Percentiles rank a stretch among this genome's conserved stretches.
phyloP scores from a whole-genome alignment of 2,797 vertebrate genomes.

The Phrynocephalus forsythii region DNA sequence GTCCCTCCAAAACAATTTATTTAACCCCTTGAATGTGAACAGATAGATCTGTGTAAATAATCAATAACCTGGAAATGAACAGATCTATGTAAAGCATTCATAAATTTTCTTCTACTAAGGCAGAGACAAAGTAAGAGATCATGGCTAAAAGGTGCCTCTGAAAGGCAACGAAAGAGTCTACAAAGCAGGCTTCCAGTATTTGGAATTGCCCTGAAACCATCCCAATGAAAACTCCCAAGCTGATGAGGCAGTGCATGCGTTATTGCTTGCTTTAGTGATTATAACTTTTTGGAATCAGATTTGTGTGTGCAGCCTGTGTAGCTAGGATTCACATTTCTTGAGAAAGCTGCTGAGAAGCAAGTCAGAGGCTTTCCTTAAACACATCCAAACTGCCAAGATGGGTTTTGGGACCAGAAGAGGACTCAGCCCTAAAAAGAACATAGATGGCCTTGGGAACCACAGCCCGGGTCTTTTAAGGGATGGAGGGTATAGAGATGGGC shows the following conservation, averaged over 20 bases:
- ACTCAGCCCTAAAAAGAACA: background rate
- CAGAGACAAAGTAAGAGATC: background rate
- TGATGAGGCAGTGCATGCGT: background rate
- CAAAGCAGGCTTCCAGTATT: too few species aligned
- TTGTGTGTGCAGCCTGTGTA: too few species aligned
- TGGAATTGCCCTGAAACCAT: too few species aligned
- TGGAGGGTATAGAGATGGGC: background rate
- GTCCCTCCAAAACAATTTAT: background rate
- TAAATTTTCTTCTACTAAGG: background rate
- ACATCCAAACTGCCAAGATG: background rate
- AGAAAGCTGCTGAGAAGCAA: background rate
- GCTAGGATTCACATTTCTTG: background rate
- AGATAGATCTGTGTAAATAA: background rate
- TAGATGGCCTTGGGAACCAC: background rate
- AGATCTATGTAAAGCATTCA: background rate
- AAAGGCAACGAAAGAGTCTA: background rate
- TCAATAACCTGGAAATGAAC: background rate
- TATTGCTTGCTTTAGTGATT: background rate
- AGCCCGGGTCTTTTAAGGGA: background rate
- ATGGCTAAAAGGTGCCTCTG: background rate
- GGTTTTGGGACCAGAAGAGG: too few species aligned
- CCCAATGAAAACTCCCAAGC: background rate
- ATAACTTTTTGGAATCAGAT: background rate
- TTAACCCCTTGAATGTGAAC: background rate
- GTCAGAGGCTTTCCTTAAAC: background rate